Base-by-base conservation (phyloP, 1,140 invertebrate genomes). In the Drosophila mayri region DNA sequence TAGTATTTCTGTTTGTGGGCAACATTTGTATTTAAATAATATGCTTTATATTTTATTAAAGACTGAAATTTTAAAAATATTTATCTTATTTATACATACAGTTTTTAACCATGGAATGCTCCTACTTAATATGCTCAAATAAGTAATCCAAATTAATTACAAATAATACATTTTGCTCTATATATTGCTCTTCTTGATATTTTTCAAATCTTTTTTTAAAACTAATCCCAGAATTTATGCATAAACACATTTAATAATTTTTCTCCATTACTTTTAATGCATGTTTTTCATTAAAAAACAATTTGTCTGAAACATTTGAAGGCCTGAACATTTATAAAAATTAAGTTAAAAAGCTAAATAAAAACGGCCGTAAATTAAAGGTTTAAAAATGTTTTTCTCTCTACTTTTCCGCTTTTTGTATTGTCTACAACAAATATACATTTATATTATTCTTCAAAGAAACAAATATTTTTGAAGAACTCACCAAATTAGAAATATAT, bases 281-380 rank as follows among this genome's bases (percentile, higher is more conserved):
- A 20, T 20, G 12, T 35, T 35, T 20, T 35, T 20, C 4, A 52
- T 35, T 20, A 20, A 50, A 14, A 32, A 20, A 5, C 30, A 20
- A 35, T 52, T 52, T 37, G 8, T 22, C 32, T 12, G 2, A 12
- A 25, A 38, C 16, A 12, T 25, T 22, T 35, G 25, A 28, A 2
- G 22, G 7, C n/a, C 22, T 4, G 9, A 9, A 14, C 30, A 12
- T 0, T 16, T 2, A 46, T 54, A 14, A 16, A 38, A 35, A 67
- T 46, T 11, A 25, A 38, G 14, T 43, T 44, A 0, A 65, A 30
- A 32, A 25, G 20, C 49, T 10, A 8, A 6, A 6, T 7, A n/a
- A 49, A 43, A 10, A 9, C 6, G 5, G 16, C 35, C 50, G 25
- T 68, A 52, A 65, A 44, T 65, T 12, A 52, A 28, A 16, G 1